A percentile compares a stretch with the other conserved stretches of the same genome.
Evolutionary conservation across 2,113 vertebrate genomes (phyloP).

Genomic region (Ptilonorhynchus violaceus): DNA sequence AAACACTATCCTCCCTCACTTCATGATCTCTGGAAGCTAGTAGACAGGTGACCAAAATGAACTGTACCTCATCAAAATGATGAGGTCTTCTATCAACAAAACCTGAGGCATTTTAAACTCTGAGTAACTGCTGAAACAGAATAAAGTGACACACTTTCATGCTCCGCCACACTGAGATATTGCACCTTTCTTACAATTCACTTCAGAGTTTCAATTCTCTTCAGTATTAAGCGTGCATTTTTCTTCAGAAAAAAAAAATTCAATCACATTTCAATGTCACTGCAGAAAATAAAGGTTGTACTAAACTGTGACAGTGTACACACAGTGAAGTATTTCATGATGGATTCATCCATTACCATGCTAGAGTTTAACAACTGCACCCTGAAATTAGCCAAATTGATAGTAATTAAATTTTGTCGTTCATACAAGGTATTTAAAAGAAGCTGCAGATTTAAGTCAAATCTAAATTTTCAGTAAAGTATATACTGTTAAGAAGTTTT

Average conservation of each 20-base stretch:
- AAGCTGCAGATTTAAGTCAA: neutral
- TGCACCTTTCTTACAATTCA: neutral
- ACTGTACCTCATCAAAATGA: neutral
- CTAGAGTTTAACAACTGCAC: neutral
- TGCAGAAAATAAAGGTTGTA: neutral
- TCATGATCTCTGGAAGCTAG: neutral
- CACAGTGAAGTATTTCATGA: neutral
- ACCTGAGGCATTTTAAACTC: neutral
- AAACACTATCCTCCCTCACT: neutral
- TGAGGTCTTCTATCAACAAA: neutral
- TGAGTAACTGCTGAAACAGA: slow-evolving; percentile 27
- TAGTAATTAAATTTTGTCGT: neutral
- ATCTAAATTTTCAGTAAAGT: neutral
- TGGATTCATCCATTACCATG: neutral
- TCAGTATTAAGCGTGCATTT: neutral
- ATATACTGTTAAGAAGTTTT: neutral
- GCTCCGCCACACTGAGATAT: neutral
- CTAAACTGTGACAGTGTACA: neutral
- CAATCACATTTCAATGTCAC: slow-evolving; percentile 1
- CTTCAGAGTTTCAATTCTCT: neutral
- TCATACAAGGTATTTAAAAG: neutral
- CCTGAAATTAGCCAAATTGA: neutral
- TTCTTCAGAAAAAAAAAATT: neutral
- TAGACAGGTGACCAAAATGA: neutral
- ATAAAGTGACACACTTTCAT: neutral